Evolutionary conservation across 64 coral and sea anemone genomes (phyloP).

Genomic region (Stylophora pistillata): DNA sequence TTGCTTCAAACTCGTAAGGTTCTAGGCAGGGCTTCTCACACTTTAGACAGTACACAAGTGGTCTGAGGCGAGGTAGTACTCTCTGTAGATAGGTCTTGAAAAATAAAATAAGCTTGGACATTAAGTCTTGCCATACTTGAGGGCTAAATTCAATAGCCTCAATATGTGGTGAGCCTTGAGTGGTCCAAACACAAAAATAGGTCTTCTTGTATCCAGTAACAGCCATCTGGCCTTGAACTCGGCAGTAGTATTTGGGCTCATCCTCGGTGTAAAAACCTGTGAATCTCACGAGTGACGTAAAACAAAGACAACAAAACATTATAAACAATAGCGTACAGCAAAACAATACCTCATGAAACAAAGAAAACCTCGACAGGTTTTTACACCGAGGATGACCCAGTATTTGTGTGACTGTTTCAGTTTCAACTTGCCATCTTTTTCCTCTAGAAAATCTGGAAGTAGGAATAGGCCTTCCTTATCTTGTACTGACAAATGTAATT

Average conservation of each 20-base stretch:
- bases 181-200: constrained; percentile 62
- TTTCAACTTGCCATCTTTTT: constrained; percentile 25
- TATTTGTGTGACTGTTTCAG: too few relatives aligned
- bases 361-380: too few relatives aligned
- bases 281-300: too few relatives aligned
- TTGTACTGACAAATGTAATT: constrained; percentile 9
- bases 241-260: constrained; percentile 52
- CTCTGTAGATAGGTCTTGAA: constrained; percentile 36
- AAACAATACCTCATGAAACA: too few relatives aligned
- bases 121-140: constrained; percentile 34
- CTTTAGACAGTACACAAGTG: not conserved
- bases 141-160: constrained; percentile 41
- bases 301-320: too few relatives aligned
- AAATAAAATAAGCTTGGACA: constrained; percentile 13
- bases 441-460: constrained; percentile 54
- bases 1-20: constrained; percentile 31
- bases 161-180: constrained; percentile 40
- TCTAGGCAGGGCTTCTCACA: constrained; percentile 20
- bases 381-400: too few relatives aligned
- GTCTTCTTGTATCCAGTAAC: constrained; percentile 36
- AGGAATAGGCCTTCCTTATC: too few relatives aligned
- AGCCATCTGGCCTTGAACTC: constrained; percentile 51
- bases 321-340: too few relatives aligned
- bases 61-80: constrained; percentile 13
- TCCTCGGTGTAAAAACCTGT: too few relatives aligned